A percentile compares a stretch with the other conserved stretches of the same genome.
These are phyloP conservation scores for Lasius platythorax DNA, from an alignment of 2,888 invertebrate species.

Conservation along the genomic window DNA sequence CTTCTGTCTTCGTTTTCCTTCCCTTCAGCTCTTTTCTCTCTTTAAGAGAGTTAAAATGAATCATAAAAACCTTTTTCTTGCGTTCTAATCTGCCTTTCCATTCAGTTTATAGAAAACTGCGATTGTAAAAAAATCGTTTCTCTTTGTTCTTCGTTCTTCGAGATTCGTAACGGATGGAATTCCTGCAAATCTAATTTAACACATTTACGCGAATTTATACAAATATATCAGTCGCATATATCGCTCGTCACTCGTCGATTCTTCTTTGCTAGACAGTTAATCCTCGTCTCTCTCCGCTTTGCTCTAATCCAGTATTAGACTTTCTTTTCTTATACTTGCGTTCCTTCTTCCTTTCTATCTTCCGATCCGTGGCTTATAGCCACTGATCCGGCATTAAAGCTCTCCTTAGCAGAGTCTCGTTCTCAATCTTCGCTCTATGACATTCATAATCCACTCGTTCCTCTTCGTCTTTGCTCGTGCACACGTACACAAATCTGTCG, in stretches of 20 bases:
- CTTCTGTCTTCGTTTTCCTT: neutral
- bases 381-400: slow-evolving; percentile 59
- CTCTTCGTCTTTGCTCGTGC: neutral
- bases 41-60: neutral
- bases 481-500: neutral
- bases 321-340: slow-evolving; percentile 42
- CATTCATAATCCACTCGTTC: slow-evolving; percentile 52
- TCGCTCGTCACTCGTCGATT: neutral
- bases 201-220: neutral
- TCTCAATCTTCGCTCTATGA: slow-evolving; percentile 40
- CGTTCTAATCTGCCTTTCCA: neutral
- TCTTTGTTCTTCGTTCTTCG: neutral
- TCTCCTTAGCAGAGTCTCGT: slow-evolving; percentile 47
- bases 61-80: neutral
- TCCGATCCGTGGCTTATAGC: slow-evolving; percentile 47
- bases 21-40: neutral
- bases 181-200: neutral
- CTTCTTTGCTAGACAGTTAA: neutral
- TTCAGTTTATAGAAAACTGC: neutral
- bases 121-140: neutral
- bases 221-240: neutral
- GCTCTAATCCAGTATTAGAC: slow-evolving; percentile 63
- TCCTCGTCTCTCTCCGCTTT: slow-evolving; percentile 36
- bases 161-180: neutral
- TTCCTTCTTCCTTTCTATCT: slow-evolving; percentile 10